Base-by-base conservation (phyloP, 2,888 invertebrate species). In the Eupsilia transversa region DNA sequence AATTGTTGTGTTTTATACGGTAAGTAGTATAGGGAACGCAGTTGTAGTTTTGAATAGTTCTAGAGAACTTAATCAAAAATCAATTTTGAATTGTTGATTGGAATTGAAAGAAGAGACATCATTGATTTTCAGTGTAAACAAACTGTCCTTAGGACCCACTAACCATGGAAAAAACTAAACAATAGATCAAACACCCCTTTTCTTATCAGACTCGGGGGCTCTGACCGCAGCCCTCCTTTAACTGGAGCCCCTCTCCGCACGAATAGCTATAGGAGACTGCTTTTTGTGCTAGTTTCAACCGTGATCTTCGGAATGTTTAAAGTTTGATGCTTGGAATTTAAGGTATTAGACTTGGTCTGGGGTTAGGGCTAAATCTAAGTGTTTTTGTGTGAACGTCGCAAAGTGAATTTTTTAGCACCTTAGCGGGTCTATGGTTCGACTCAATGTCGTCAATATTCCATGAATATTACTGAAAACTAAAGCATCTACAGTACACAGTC, bases 161-260 rank as follows among this genome's bases (percentile, higher is more conserved):
- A 27, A 61, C 54, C 27, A 14, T 80, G 20, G 41, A 56, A 77
- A 54, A 56, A 49, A 56, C 20, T 23, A 9, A 65, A 83, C 72
- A 83, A 80, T 72, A 72, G 54, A 64, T 72, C n/a, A 54, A 59
- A 30, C 7, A 78, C 66, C 79, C 79, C 79, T 41, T 54, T 46
- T 38, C 14, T 23, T 46, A 65, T 57, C 60, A 64, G 43, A 23
- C 59, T 54, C 33, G 46, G 66, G 73, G 56, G 63, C 66, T 67
- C 67, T 56, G 68, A 84, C 77, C 85, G 72, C 82, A 81, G n/a
- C 49, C 71, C 43, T 65, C 54, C 38, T 64, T 49, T 64, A 80
- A 65, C 74, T 67, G 70, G 27, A 74, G 43, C 41, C 70, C 59
- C 66, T 66, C 54, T 54, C 23, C 49, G 30, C 72, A 12, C 20